phyloP scores from a whole-genome alignment of 2,113 vertebrate genomes.

The Urocolius indicus region DNA sequence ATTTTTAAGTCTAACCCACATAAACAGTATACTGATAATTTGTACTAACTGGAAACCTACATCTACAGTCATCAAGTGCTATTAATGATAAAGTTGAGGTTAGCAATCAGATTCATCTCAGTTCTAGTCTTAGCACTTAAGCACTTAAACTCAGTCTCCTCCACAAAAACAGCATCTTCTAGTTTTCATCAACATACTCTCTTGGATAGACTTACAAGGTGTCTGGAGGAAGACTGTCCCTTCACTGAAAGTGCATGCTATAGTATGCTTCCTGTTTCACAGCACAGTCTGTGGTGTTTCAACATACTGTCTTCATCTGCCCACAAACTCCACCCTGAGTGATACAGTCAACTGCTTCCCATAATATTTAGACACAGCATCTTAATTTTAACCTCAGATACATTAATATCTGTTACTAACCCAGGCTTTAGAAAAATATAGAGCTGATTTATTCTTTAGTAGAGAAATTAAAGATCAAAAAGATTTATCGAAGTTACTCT shows the following conservation, averaged over 20 bases:
- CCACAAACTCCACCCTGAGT: background rate
- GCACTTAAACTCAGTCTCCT: background rate
- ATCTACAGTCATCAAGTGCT: background rate
- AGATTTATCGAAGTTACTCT: slow-evolving; percentile 68
- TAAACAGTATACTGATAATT: background rate
- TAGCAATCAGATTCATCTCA: background rate
- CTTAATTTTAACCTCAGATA: slow-evolving; percentile 39
- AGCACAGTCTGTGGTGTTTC: background rate
- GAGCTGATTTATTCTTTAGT: slow-evolving; percentile 69
- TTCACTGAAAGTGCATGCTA: background rate
- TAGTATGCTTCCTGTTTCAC: background rate
- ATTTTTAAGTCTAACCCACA: background rate
- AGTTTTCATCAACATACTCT: background rate
- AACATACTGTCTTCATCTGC: background rate
- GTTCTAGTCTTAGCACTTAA: background rate
- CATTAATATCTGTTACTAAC: slow-evolving; percentile 59
- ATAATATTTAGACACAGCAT: slow-evolving; percentile 45
- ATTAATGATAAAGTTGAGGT: background rate
- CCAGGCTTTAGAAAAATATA: slow-evolving; percentile 49
- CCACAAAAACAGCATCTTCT: background rate
- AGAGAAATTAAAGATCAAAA: slow-evolving; percentile 71
- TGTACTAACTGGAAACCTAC: background rate
- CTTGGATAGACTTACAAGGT: background rate
- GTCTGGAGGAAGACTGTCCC: background rate
- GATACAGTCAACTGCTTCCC: slow-evolving; percentile 4